A percentile compares a stretch with the other conserved stretches of the same genome.
Conservation (phyloP, 2,797 vertebrate species). For the Lates japonicus region DNA sequence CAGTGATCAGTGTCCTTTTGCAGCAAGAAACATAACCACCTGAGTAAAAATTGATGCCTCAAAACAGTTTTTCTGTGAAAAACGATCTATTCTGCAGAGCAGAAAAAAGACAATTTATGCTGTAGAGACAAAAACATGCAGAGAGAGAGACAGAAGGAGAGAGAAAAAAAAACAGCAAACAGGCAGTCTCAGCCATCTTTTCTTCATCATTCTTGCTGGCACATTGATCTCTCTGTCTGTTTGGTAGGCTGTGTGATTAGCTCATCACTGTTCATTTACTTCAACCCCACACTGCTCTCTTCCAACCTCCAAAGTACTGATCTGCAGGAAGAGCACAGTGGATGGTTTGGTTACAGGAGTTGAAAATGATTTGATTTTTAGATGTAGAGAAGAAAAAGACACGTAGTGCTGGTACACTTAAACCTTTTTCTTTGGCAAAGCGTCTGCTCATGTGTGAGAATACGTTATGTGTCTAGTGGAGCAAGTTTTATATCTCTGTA, state of each 20-base stretch:
- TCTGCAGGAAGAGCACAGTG: not conserved
- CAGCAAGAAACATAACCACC: no score
- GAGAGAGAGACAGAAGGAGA: not conserved
- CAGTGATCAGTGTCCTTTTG: not conserved
- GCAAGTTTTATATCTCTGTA: conserved; percentile 12
- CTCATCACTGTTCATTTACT: conserved; percentile 16
- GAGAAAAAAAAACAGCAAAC: no score
- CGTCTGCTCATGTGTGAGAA: not conserved
- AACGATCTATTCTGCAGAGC: no score
- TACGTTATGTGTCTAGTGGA: not conserved
- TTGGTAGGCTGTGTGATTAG: conserved; percentile 28
- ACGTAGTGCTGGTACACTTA: not conserved
- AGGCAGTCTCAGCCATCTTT: not conserved
- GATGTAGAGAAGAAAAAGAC: not conserved
- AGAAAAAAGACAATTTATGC: no score
- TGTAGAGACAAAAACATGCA: not conserved
- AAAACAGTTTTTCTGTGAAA: no score
- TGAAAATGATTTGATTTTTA: conserved; percentile 1
- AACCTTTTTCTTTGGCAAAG: conserved; percentile 1
- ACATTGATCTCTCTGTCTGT: conserved; percentile 29
- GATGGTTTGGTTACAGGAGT: not conserved
- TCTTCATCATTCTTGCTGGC: not conserved
- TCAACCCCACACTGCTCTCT: conserved; percentile 1
- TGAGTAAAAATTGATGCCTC: no score
- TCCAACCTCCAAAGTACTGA: not conserved